Conservation (phyloP, 2,113 vertebrate species). For the Phrynosoma blainvillii region DNA sequence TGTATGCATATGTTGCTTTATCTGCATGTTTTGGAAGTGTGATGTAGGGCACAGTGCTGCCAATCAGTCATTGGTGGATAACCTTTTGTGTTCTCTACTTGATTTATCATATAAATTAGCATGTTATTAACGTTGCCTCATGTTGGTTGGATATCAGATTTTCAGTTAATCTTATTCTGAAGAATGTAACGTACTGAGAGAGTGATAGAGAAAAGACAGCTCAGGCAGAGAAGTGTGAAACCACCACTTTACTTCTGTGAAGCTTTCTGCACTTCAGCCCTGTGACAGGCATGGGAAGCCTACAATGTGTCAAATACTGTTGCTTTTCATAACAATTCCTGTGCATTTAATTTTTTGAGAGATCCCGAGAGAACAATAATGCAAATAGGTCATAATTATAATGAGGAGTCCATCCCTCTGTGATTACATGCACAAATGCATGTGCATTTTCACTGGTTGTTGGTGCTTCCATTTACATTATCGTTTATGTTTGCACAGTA, state of each 20-base stretch:
- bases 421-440: background rate
- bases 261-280: background rate
- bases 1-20: constrained; percentile 21
- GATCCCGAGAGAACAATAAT: background rate
- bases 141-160: background rate
- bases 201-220: background rate
- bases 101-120: constrained; percentile 4
- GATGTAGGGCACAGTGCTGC: background rate
- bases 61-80: background rate
- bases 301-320: background rate
- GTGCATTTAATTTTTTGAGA: background rate
- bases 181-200: background rate
- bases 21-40: background rate
- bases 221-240: background rate
- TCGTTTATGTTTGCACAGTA: background rate
- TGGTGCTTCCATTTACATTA: background rate
- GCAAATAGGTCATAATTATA: background rate
- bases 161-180: background rate
- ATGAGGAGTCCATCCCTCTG: background rate
- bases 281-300: background rate
- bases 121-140: background rate
- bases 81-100: constrained; percentile 8
- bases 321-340: background rate
- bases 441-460: background rate
- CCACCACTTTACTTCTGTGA: background rate